A percentile compares a stretch with the other conserved stretches of the same genome.
These are phyloP conservation scores for Dynastes maya DNA, from an alignment of 2,888 invertebrate genomes.

Conservation along the genomic window DNA sequence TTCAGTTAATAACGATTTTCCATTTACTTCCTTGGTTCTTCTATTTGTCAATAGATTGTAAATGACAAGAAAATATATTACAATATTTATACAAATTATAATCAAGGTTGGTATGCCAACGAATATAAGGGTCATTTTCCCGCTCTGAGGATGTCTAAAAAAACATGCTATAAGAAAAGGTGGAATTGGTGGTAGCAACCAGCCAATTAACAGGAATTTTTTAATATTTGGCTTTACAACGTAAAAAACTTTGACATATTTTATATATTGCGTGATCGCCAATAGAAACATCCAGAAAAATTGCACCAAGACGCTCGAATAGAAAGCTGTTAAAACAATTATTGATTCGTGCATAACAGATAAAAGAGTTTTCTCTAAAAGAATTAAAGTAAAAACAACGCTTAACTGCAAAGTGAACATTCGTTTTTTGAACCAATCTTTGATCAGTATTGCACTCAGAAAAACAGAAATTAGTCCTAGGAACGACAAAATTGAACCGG, in stretches of 20 bases:
- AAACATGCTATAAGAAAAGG: conserved; percentile 10
- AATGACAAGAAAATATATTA: background rate
- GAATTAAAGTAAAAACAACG: background rate
- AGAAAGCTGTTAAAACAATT: conserved; percentile 7
- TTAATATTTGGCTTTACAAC: background rate
- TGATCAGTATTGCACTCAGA: background rate
- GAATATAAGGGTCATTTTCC: background rate
- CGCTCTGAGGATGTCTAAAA: background rate
- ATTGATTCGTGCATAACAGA: background rate
- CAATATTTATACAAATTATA: background rate
- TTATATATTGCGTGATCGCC: background rate
- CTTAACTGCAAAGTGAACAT: conserved; percentile 9
- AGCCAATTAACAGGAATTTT: conserved; percentile 6
- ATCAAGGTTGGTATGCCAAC: background rate
- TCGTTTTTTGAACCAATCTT: conserved; percentile 18
- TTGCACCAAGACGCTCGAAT: conserved; percentile 1
- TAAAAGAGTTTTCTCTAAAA: background rate
- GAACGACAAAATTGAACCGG: conserved; percentile 7
- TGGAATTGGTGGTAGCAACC: conserved; percentile 4
- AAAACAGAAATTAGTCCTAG: conserved; percentile 7
- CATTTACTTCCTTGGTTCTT: background rate
- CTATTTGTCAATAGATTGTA: background rate
- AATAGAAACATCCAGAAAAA: conserved; percentile 25
- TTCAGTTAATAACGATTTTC: conserved; percentile 8
- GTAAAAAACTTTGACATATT: conserved; percentile 11